Evolutionary conservation across 1,140 invertebrate species (phyloP), one percentile per base, ranked within the genome.

Genomic region (Ridgeia piscesae): DNA sequence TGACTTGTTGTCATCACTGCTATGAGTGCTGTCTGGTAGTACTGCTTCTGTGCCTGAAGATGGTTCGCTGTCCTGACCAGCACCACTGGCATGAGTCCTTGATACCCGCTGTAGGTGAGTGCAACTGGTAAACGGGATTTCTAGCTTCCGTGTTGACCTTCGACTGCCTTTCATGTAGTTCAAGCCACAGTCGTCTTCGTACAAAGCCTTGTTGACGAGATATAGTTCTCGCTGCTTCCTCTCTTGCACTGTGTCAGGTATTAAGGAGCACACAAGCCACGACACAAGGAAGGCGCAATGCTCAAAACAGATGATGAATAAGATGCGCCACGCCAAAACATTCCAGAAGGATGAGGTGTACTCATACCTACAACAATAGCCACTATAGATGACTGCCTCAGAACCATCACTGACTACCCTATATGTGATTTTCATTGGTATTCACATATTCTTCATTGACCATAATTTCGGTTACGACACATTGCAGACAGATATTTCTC

Each of bases 271-370:
- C 6, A 98, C 97, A 42, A 98, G 95, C 95, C 98, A 98, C 96
- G 98, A 98, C 34, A 98, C 97, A 42, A 98, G 94, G 9, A 97
- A 97, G 35, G 48, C 98, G 98, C 77, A 98, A 96, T 98, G 98
- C 98, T 98, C 96, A 17, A 96, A 96, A 92, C 94, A 94, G 93
- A 94, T 92, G 93, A 92, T 93, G n/a, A 91, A 89, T 27, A 89
- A 21, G 34, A 89, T 91, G 89, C 58, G 58, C 58, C 58, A 77
- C 11, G 58, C 58, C 17, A 77, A 4, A 21, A 77, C 11, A 21
- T 21, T 77, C 58, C 58, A 77, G 58, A 21, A 77, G 58, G 27
- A 4, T 9, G 58, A 77, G 8, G 58, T 77, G 58, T 77, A 77
- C 27, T 77, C 58, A 21, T 77, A 77, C 58, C 58, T 77, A 21